phyloP scores from a whole-genome alignment of 2,888 invertebrate genomes.

The Synergus umbraculus region DNA sequence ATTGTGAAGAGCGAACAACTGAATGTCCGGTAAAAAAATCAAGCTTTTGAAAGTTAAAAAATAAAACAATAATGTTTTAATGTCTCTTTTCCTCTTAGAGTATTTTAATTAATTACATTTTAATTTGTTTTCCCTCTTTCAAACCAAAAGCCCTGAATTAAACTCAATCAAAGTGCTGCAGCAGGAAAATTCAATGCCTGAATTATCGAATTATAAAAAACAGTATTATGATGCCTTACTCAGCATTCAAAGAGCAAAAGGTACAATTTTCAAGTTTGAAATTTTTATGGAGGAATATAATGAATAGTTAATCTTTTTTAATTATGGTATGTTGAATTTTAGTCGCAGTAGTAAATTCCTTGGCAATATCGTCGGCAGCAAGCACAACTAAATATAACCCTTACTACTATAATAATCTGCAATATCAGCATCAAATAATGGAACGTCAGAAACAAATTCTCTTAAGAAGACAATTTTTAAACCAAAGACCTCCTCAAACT shows the following conservation, averaged over 20 bases:
- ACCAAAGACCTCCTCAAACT: slow-evolving; percentile 35
- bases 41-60: neutral
- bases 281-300: slow-evolving; percentile 12
- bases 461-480: slow-evolving; percentile 54
- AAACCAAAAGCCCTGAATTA: slow-evolving; percentile 28
- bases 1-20: slow-evolving; percentile 7
- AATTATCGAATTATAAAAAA: slow-evolving; percentile 63
- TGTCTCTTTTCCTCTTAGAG: too few species aligned
- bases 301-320: slow-evolving; percentile 32
- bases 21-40: neutral
- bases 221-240: slow-evolving; percentile 67
- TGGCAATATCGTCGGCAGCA: slow-evolving; percentile 61
- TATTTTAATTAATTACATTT: neutral
- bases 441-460: slow-evolving; percentile 56
- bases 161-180: slow-evolving; percentile 32
- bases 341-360: slow-evolving; percentile 68
- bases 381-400: slow-evolving; percentile 59
- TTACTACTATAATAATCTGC: slow-evolving; percentile 60
- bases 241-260: slow-evolving; percentile 66
- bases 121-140: slow-evolving; percentile 13
- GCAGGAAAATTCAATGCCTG: slow-evolving; percentile 55
- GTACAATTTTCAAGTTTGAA: slow-evolving; percentile 51
- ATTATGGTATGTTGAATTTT: slow-evolving; percentile 44
- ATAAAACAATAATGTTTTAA: neutral
- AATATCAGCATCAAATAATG: slow-evolving; percentile 60